Percentiles rank a stretch among this genome's conserved stretches.
These are phyloP conservation scores for Ramphastos sulfuratus DNA, from an alignment of 2,113 vertebrate genomes.

Conservation along the genomic window DNA sequence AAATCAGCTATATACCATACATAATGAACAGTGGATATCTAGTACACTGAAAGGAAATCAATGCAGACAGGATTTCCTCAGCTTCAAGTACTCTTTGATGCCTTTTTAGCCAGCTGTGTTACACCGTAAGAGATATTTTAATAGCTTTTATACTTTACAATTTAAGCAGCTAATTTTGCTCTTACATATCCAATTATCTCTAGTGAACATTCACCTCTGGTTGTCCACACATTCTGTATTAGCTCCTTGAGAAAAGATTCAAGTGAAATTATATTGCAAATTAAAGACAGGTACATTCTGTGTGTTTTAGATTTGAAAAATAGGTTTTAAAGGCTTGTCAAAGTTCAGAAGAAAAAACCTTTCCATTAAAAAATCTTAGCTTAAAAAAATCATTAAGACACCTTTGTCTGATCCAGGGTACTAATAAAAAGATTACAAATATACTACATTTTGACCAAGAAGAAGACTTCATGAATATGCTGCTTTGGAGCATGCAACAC, in stretches of 20 bases:
- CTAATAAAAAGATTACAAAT: slow-evolving; percentile 74
- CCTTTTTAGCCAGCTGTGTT: slow-evolving; percentile 62
- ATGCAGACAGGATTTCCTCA: slow-evolving; percentile 44
- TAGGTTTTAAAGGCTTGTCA: slow-evolving; percentile 69
- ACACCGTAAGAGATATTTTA: slow-evolving; percentile 41
- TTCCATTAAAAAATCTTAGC: slow-evolving; percentile 65
- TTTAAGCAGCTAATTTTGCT: slow-evolving; percentile 58
- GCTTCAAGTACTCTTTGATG: slow-evolving; percentile 65
- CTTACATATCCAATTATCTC: slow-evolving; percentile 48
- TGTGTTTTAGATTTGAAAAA: slow-evolving; percentile 65
- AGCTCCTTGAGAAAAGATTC: slow-evolving; percentile 68
- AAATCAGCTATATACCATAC: background rate
- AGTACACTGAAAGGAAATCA: slow-evolving; percentile 59
- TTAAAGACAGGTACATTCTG: slow-evolving; percentile 61
- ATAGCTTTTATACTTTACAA: slow-evolving; percentile 51
- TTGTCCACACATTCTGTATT: slow-evolving; percentile 64
- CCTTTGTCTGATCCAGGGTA: slow-evolving; percentile 51
- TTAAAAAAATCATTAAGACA: slow-evolving; percentile 73
- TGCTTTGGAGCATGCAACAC: slow-evolving; percentile 65
- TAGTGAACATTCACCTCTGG: slow-evolving; percentile 63
- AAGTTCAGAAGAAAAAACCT: slow-evolving; percentile 66
- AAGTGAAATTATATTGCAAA: slow-evolving; percentile 61
- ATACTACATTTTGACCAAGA: slow-evolving; percentile 66
- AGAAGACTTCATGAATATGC: slow-evolving; percentile 56
- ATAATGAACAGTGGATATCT: slow-evolving; percentile 30